A percentile compares a stretch with the other conserved stretches of the same genome.
phyloP scores from a whole-genome alignment of 2,113 vertebrate species.

The Butorides virescens region DNA sequence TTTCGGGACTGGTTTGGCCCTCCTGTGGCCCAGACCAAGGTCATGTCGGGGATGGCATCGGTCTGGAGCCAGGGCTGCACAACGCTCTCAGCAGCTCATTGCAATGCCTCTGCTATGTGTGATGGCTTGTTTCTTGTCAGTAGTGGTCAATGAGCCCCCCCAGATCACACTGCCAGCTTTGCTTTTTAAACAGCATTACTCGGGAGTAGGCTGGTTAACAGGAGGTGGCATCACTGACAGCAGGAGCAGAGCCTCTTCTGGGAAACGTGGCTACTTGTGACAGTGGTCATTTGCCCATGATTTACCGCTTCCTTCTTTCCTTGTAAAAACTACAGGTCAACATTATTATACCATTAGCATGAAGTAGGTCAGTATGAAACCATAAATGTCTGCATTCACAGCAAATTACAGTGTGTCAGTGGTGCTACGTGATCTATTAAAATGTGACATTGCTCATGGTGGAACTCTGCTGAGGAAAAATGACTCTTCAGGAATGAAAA shows the following conservation, averaged over 20 bases:
- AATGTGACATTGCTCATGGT: not conserved
- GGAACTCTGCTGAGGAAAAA: not conserved
- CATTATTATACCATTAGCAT: not conserved
- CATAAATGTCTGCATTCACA: not conserved
- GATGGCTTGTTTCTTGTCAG: not conserved
- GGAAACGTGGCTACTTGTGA: not conserved
- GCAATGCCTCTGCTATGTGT: fast-evolving
- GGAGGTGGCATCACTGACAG: not conserved
- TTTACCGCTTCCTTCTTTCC: not conserved
- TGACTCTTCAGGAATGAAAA: not conserved
- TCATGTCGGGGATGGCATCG: not conserved
- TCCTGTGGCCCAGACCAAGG: not conserved
- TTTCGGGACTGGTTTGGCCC: not conserved
- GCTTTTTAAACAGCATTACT: not conserved
- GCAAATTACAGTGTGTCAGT: not conserved
- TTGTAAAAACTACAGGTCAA: not conserved
- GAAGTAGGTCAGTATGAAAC: not conserved
- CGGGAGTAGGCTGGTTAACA: not conserved
- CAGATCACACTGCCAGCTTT: not conserved
- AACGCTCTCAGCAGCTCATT: not conserved
- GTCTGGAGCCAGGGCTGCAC: not conserved
- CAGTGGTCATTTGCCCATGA: not conserved
- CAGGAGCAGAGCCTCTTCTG: not conserved
- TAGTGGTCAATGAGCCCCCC: not conserved
- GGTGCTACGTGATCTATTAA: not conserved